Evolutionary conservation across 2,888 invertebrate genomes (phyloP), one percentile per base, ranked within the genome.

Genomic region (Drosophila tanythrix): DNA sequence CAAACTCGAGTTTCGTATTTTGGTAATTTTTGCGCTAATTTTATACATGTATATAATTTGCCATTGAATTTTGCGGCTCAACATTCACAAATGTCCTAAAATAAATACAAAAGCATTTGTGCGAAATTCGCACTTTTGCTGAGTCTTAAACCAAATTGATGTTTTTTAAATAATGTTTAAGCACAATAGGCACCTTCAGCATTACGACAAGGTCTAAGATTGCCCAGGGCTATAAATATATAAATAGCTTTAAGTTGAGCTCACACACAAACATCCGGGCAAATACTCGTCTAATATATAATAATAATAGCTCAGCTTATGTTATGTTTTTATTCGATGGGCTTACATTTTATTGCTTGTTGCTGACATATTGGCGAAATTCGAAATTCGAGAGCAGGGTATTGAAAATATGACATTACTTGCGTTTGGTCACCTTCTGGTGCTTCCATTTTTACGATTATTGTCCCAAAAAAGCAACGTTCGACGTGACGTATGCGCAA

Each of bases 1-100:
- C 55, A 27, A 50, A 55, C 33, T 50, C 52, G n/a, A 56, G 21
- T 61, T 68, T 71, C 25, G 8, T 38, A 56, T 21, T 61, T 68
- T 71, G 18, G 10, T 38, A 52, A 57, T 69, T 79, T 71, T 61
- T 69, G 57, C 75, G 67, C 68, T 85, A 88, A 89, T 89, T 88
- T 76, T 72, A 80, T 74, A 50, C 76, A 71, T 75, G 46, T 68
- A 13, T 51, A 25, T 61, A 48, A 71, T 73, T 65, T 82, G 55
- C 55, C 62, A 70, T 62, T 61, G 67, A 79, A 74, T 70, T 67
- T 52, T 13, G 65, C 56, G 63, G 56, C 35, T 35, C 33, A 21
- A 40, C 55, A 56, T n/a, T 56, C 31, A 35, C 21, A 11, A 40
- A 40, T 25, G 40, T 5, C 21, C 25, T 21, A 4, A 4, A 29